Evolutionary conservation across 2,888 invertebrate genomes (phyloP).

Genomic region (Tromatobia lineatoria): DNA sequence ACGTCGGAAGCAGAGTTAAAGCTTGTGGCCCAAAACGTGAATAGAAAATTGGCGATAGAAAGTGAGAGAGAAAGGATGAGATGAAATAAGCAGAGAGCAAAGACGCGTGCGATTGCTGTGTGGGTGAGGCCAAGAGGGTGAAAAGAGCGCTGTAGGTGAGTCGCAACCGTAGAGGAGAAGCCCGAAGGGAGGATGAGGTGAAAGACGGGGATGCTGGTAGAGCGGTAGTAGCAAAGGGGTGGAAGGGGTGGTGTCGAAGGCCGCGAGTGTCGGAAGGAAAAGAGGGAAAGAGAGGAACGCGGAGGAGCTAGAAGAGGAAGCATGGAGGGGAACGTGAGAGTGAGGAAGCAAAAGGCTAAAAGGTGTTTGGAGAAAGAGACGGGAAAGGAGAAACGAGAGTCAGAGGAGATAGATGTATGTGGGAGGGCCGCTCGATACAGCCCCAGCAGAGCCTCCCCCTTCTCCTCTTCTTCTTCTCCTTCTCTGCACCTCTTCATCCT

Average conservation of each 20-base stretch:
- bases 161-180: conserved; percentile 73
- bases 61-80: conserved; percentile 52
- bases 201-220: conserved; percentile 71
- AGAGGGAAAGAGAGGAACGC: conserved; percentile 80
- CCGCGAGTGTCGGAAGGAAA: conserved; percentile 83
- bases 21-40: conserved; percentile 24
- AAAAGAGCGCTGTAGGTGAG: conserved; percentile 72
- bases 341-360: conserved; percentile 67
- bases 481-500: conserved; percentile 69
- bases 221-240: conserved; percentile 76
- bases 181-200: conserved; percentile 70
- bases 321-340: conserved; percentile 62
- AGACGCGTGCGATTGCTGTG: conserved; percentile 63
- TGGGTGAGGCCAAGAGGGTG: conserved; percentile 66
- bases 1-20: conserved; percentile 44
- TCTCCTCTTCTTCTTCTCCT: conserved; percentile 61
- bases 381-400: conserved; percentile 76
- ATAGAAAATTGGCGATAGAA: conserved; percentile 66
- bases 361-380: conserved; percentile 76
- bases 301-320: conserved; percentile 64
- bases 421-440: conserved; percentile 86
- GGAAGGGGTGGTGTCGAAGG: conserved; percentile 80
- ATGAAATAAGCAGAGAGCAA: conserved; percentile 48
- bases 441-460: conserved; percentile 83
- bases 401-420: conserved; percentile 85